Conservation (phyloP, 2,113 vertebrate species). For the Stomatorhinus ivindoensis region DNA sequence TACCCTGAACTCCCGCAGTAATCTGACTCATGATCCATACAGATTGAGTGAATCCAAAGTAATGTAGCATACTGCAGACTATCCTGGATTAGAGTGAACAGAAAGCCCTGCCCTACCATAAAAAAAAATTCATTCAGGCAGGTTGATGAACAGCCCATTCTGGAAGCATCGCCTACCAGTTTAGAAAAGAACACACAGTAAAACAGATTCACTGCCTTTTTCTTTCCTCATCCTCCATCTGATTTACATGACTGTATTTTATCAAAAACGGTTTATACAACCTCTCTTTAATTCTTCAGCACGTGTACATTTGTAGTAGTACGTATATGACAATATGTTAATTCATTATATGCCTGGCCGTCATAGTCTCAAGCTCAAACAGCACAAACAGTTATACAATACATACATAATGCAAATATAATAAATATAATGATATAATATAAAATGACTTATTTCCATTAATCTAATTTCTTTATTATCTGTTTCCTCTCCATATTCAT, state of each 20-base stretch:
- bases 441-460: neutral
- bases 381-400: neutral
- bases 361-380: neutral
- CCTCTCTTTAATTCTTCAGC: neutral
- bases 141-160: neutral
- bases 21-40: neutral
- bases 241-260: neutral
- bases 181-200: neutral
- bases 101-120: neutral
- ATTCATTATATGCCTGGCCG: neutral
- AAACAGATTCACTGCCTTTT: neutral
- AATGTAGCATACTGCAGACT: neutral
- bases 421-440: neutral
- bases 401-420: neutral
- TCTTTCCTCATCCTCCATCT: neutral
- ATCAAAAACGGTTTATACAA: neutral
- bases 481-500: neutral
- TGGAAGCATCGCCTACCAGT: neutral
- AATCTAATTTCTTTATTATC: neutral
- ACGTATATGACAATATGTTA: neutral
- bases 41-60: neutral
- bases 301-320: neutral
- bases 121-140: neutral
- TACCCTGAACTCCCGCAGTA: neutral
- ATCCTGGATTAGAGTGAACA: neutral